phyloP scores from a whole-genome alignment of 2,113 vertebrate genomes.

The Scartelaos histophorus region DNA sequence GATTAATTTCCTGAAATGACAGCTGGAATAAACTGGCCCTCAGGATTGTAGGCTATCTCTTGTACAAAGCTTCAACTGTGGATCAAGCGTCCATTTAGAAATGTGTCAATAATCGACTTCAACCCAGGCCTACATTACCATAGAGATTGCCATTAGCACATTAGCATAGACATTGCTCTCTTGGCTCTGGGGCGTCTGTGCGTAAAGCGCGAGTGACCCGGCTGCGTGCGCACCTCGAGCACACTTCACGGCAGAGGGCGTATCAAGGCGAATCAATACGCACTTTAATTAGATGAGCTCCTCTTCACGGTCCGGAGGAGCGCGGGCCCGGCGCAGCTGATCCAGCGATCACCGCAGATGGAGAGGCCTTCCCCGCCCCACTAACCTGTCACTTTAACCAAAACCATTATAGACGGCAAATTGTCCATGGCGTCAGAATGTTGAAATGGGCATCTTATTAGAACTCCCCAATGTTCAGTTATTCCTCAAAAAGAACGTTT shows the following conservation, averaged over 20 bases:
- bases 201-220: conserved; percentile 36
- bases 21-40: conserved; percentile 65
- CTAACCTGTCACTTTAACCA: conserved; percentile 60
- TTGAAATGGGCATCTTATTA: conserved; percentile 38
- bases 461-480: conserved; percentile 7
- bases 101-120: conserved; percentile 70
- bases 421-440: conserved; percentile 45
- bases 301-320: conserved; percentile 71
- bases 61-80: conserved; percentile 59
- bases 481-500: neutral
- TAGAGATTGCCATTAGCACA: conserved; percentile 34
- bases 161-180: conserved; percentile 68
- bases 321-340: conserved; percentile 66
- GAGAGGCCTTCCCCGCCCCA: conserved; percentile 66
- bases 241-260: conserved; percentile 56
- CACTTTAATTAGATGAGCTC: conserved; percentile 68
- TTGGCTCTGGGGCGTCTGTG: conserved; percentile 49
- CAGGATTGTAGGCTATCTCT: conserved; percentile 37
- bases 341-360: conserved; percentile 73
- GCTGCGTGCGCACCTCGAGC: conserved; percentile 36
- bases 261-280: conserved; percentile 74
- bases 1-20: conserved; percentile 56
- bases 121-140: conserved; percentile 54
- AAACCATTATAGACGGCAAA: conserved; percentile 67
- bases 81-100: conserved; percentile 71